Evolutionary conservation across 2,797 vertebrate species (phyloP).

Genomic region (Phrynocephalus forsythii): DNA sequence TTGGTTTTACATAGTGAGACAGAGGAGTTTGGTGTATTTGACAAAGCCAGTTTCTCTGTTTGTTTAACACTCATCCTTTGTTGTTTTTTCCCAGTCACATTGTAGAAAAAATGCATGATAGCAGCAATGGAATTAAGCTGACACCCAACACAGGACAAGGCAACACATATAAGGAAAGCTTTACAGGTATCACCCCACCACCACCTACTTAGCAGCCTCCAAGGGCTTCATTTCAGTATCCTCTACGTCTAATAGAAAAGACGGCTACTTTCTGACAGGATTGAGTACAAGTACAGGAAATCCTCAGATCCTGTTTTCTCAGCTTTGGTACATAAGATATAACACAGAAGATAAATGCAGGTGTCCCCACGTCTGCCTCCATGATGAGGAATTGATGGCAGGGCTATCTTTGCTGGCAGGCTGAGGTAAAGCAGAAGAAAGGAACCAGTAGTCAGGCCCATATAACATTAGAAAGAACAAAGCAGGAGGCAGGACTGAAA

Average conservation of each 20-base stretch:
- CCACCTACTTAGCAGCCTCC: neutral
- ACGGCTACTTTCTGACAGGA: neutral
- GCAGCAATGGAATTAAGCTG: conserved; percentile 86
- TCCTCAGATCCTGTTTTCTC: neutral
- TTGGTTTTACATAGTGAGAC: neutral
- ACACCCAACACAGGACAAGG: conserved; percentile 88
- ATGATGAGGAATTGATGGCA: neutral
- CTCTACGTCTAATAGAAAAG: neutral
- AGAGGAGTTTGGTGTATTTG: neutral
- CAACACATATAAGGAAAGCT: conserved; percentile 91
- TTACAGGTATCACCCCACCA: conserved; percentile 84
- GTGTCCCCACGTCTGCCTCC: neutral
- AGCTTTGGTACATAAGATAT: neutral
- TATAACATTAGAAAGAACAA: neutral
- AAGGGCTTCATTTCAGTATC: neutral
- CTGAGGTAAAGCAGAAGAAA: neutral
- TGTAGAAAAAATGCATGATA: conserved; percentile 89
- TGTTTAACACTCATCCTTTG: conserved; percentile 22
- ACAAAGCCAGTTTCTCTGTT: conserved; percentile 15
- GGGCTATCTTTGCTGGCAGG: neutral
- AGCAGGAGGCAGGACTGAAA: neutral
- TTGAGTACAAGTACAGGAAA: too few relatives aligned
- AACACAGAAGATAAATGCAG: neutral
- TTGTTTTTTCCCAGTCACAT: conserved; percentile 81
- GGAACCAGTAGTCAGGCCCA: neutral